These are phyloP conservation scores for Phaedon cochleariae DNA, from an alignment of 2,888 invertebrate species.

Conservation along the genomic window DNA sequence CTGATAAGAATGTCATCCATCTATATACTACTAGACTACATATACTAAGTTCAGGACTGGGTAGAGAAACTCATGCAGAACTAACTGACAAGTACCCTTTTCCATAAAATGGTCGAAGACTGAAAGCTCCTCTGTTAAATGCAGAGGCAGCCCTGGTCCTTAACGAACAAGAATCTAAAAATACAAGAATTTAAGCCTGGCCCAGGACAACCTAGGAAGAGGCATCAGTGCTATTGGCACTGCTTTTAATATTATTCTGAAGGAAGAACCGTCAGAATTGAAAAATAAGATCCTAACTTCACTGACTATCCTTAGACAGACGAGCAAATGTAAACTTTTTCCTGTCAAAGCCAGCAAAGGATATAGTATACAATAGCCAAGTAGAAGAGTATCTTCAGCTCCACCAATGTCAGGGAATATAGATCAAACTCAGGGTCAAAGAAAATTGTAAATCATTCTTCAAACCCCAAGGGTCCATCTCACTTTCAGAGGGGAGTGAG, in stretches of 20 bases:
- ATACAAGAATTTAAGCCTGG: neutral
- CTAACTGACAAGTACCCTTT: neutral
- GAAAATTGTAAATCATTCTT: too few relatives aligned
- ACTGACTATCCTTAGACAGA: neutral
- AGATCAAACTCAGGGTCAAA: too few relatives aligned
- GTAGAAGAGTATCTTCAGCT: neutral
- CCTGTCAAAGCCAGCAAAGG: constrained; percentile 12
- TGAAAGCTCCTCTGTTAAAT: too few relatives aligned
- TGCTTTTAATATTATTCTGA: neutral
- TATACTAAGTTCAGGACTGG: neutral
- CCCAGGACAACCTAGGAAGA: neutral
- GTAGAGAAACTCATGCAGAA: neutral
- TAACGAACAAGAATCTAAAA: neutral
- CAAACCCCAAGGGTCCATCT: too few relatives aligned
- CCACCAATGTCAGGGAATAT: too few relatives aligned
- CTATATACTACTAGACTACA: neutral
- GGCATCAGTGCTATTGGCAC: neutral
- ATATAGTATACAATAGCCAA: constrained; percentile 4
- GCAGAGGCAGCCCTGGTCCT: too few relatives aligned
- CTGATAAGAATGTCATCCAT: too few relatives aligned
- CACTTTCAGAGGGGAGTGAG: too few relatives aligned
- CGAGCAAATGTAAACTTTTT: neutral
- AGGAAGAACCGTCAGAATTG: too few relatives aligned
- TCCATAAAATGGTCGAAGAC: neutral
- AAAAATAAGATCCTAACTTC: too few relatives aligned